Conservation (phyloP, 2,888 invertebrate species). For the Mactromeris polynyma region DNA sequence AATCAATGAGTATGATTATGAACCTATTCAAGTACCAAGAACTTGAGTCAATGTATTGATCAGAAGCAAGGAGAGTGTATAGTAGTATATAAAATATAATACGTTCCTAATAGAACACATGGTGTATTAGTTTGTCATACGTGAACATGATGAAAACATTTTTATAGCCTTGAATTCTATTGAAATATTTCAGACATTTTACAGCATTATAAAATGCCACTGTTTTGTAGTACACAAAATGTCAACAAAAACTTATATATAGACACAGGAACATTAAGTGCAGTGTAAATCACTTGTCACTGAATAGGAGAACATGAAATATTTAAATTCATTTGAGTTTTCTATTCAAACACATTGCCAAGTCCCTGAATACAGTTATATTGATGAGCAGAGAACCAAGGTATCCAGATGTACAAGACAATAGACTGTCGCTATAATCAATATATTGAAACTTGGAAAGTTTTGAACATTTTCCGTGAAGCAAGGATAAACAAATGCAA, state of each 20-base stretch:
- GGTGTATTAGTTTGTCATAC: too few species aligned
- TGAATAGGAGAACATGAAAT: background rate
- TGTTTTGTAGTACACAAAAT: background rate
- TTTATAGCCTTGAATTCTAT: background rate
- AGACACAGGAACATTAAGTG: slow-evolving; percentile 10
- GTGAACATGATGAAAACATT: background rate
- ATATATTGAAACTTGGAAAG: background rate
- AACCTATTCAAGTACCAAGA: too few species aligned
- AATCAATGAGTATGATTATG: too few species aligned
- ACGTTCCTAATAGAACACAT: too few species aligned
- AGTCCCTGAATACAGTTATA: background rate
- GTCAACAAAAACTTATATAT: slow-evolving; percentile 14
- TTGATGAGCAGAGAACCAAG: background rate
- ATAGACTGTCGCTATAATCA: background rate
- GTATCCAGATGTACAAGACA: background rate
- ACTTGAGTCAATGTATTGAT: too few species aligned
- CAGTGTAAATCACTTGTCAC: slow-evolving; percentile 4
- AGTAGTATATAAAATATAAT: too few species aligned
- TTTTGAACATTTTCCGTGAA: too few species aligned
- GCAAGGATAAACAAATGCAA: too few species aligned
- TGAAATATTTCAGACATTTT: slow-evolving; percentile 1
- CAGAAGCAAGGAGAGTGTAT: too few species aligned
- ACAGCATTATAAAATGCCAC: background rate
- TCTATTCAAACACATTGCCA: background rate
- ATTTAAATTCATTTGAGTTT: background rate